Evolutionary conservation across 2,888 invertebrate genomes (phyloP).

Genomic region (Diaprepes abbreviatus): DNA sequence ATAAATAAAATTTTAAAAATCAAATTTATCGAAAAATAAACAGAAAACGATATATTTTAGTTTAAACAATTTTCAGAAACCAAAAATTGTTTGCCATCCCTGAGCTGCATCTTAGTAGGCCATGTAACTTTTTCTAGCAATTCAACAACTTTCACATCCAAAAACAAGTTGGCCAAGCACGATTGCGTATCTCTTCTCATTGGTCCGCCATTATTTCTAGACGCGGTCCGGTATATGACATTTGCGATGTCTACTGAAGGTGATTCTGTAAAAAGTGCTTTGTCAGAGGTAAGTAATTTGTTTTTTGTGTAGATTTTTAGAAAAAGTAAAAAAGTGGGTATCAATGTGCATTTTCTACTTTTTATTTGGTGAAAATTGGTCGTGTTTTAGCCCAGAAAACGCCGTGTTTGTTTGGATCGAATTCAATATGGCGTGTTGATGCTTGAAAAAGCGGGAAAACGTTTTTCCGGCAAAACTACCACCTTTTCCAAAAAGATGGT

Average conservation of each 20-base stretch:
- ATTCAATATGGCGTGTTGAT: conserved; percentile 68
- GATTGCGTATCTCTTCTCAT: conserved; percentile 64
- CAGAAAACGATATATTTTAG: neutral
- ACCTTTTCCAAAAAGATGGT: conserved; percentile 21
- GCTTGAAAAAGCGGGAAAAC: conserved; percentile 67
- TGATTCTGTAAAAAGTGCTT: conserved; percentile 66
- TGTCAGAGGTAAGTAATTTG: conserved; percentile 63
- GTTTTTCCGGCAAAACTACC: conserved; percentile 44
- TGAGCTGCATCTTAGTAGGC: neutral
- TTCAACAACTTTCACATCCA: neutral
- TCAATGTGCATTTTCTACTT: conserved; percentile 9
- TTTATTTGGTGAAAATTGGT: conserved; percentile 33
- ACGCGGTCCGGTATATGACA: conserved; percentile 66
- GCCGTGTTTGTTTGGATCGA: conserved; percentile 59
- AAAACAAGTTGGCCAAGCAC: conserved; percentile 54
- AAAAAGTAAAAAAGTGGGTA: neutral
- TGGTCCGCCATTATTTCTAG: conserved; percentile 62
- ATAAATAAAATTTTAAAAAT: too few species aligned
- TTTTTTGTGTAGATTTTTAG: conserved; percentile 41
- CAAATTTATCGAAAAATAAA: neutral
- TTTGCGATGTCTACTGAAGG: conserved; percentile 67
- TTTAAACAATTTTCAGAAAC: neutral
- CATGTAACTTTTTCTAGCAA: neutral
- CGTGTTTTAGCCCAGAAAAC: conserved; percentile 20
- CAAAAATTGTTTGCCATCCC: conserved; percentile 3